Conservation (phyloP, 1,140 invertebrate genomes). For the Augochlora pura region DNA sequence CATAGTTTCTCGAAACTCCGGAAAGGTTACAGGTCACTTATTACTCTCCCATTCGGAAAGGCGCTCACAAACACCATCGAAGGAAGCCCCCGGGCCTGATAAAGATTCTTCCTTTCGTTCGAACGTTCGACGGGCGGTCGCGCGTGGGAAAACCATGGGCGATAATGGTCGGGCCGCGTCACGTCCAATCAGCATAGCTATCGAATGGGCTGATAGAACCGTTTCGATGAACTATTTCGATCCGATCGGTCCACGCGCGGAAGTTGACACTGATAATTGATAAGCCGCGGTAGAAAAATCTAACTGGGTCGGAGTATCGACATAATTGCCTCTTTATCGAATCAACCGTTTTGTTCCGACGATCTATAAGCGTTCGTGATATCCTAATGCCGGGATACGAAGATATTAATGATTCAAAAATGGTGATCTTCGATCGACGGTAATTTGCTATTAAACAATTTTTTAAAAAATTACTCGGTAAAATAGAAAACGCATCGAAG, state of each 20-base stretch:
- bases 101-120: constrained; percentile 67
- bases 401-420: no score
- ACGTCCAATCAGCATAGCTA: constrained; percentile 53
- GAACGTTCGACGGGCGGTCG: background rate
- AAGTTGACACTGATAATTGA: constrained; percentile 40
- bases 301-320: constrained; percentile 8
- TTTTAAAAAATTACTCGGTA: no score
- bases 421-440: no score
- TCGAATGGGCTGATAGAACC: constrained; percentile 56
- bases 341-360: background rate
- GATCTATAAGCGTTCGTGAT: no score
- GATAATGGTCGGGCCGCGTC: constrained; percentile 29
- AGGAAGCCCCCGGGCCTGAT: constrained; percentile 62
- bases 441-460: no score
- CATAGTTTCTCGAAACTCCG: constrained; percentile 34
- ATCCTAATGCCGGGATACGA: no score
- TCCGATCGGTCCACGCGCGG: constrained; percentile 45
- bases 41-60: constrained; percentile 61
- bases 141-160: constrained; percentile 20
- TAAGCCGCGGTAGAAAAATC: background rate
- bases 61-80: constrained; percentile 60
- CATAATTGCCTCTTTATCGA: background rate
- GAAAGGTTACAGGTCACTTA: constrained; percentile 68
- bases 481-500: no score
- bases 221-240: constrained; percentile 56